Base-by-base conservation (phyloP, 1,140 invertebrate species). In the Mesaphorura yosii region DNA sequence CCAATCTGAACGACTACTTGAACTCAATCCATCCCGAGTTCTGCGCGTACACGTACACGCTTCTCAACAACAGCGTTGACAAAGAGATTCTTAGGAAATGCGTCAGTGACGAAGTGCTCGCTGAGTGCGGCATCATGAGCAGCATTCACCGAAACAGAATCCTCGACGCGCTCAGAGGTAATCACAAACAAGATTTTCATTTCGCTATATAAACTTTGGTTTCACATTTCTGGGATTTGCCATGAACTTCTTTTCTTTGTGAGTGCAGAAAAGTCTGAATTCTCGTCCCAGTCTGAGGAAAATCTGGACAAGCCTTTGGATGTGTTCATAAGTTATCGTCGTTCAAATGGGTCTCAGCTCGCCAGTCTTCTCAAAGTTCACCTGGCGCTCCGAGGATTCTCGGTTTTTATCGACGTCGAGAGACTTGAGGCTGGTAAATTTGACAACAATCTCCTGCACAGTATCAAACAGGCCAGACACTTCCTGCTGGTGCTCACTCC, bases 291-390 rank as follows among this genome's bases (percentile, higher is more conserved):
- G 61, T 82, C 70, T 23, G 80, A 86, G 62, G 83, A 85, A 57
- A 83, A 80, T 64, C 75, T 82, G 60, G 85, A 88, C 64, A 92
- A 93, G 68, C 84, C 82, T 4, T 71, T 93, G 48, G 95, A 99
- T 69, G 92, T 96, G 2, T 99, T 99, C 69, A 91, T 99, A 54
- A 97, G 93, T 70, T 99, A 99, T 68, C 73, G 96, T 60, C 75
- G 96, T 64, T 94, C 91, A 1, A 98, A 95, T 69, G 95, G 95
- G 49, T 98, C 95, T 22, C 95, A 98, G 70, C 71, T 99, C 58
- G 95, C 95, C 5, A 83, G 84, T 75, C 73, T 88, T 55, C 72
- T 90, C 41, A 88, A 88, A 71, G 95, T 98, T 12, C 93, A 98
- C 68, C 76, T 99, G 23, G 89, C 97, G 70, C 70, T 98, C 29